Conservation (phyloP, 1,140 invertebrate species). For the Aphidius ervi region DNA sequence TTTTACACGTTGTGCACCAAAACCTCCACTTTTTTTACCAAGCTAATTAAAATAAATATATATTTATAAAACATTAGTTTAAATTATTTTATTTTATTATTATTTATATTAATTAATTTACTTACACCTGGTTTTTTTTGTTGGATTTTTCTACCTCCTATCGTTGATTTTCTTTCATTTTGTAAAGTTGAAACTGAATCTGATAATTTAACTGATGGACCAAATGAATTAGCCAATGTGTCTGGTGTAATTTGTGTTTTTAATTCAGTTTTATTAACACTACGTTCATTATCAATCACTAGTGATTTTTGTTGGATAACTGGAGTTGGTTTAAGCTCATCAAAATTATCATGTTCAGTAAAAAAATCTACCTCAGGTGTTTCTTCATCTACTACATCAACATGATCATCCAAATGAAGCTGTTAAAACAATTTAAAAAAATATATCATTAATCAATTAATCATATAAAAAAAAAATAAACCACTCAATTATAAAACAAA, state of each 20-base stretch:
- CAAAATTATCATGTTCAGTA: conserved; percentile 62
- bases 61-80: too few relatives aligned
- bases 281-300: conserved; percentile 22
- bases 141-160: conserved; percentile 65
- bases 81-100: neutral
- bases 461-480: neutral
- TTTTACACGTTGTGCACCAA: conserved; percentile 96
- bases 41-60: conserved; percentile 52
- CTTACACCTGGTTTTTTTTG: conserved; percentile 63
- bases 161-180: conserved; percentile 65
- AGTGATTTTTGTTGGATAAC: conserved; percentile 22
- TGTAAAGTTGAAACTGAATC: conserved; percentile 31
- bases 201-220: conserved; percentile 45
- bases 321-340: conserved; percentile 33
- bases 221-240: conserved; percentile 25
- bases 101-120: conserved; percentile 19
- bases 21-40: conserved; percentile 76
- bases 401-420: conserved; percentile 59
- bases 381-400: conserved; percentile 44
- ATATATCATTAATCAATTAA: conserved; percentile 5
- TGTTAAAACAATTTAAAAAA: conserved; percentile 36
- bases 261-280: conserved; percentile 19
- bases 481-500: too few relatives aligned
- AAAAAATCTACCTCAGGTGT: conserved; percentile 80
- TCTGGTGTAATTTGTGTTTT: conserved; percentile 21